phyloP scores from a whole-genome alignment of 2,888 invertebrate genomes.

The Nomada goodeniana region DNA sequence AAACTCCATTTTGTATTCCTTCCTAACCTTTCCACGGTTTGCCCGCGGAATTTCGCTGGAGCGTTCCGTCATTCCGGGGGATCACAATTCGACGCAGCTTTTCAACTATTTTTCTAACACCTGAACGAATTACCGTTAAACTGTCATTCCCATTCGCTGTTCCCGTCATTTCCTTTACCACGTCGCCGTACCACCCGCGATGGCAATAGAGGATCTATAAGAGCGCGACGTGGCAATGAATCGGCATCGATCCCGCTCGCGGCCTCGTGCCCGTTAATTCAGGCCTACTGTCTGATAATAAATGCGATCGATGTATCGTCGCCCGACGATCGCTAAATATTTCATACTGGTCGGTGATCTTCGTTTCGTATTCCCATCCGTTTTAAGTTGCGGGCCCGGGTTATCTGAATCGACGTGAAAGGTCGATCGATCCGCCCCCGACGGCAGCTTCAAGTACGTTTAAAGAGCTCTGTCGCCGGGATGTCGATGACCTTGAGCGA shows the following conservation, averaged over 20 bases:
- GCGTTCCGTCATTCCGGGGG: slow-evolving; percentile 24
- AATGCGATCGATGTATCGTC: slow-evolving; percentile 59
- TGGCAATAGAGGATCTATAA: no score
- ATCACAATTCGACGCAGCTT: slow-evolving; percentile 17
- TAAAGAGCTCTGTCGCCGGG: not conserved
- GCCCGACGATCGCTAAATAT: slow-evolving; percentile 56
- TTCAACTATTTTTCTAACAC: slow-evolving; percentile 1
- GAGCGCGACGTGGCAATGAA: slow-evolving; percentile 18
- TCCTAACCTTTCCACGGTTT: slow-evolving; percentile 30
- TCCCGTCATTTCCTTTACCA: no score
- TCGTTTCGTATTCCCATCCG: slow-evolving; percentile 32
- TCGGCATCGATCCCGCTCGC: slow-evolving; percentile 39
- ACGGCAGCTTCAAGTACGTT: not conserved
- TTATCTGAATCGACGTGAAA: slow-evolving; percentile 6
- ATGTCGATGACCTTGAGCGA: slow-evolving; percentile 31
- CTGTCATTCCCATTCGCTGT: no score
- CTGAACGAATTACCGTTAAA: no score
- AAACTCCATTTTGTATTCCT: slow-evolving; percentile 62
- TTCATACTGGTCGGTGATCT: slow-evolving; percentile 47
- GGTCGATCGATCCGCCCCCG: slow-evolving; percentile 32
- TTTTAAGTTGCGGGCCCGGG: not conserved
- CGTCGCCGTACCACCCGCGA: no score
- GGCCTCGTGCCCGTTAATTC: slow-evolving; percentile 47
- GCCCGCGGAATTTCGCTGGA: slow-evolving; percentile 51
- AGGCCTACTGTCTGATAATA: slow-evolving; percentile 16